phyloP scores from a whole-genome alignment of 1,140 invertebrate species.

The Melanaphis sacchari region DNA sequence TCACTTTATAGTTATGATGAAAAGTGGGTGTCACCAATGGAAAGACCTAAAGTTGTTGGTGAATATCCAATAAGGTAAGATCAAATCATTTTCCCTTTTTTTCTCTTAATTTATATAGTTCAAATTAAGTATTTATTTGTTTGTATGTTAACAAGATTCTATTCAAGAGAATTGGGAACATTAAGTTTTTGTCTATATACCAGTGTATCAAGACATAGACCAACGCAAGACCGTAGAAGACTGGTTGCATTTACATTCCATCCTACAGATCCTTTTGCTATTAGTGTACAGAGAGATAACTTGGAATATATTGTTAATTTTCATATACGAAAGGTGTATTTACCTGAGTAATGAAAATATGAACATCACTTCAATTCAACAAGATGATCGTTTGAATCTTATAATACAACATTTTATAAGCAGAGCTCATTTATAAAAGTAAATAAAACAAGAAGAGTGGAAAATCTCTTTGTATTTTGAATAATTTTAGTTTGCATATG shows the following conservation, averaged over 20 bases:
- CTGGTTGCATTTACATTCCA: conserved; percentile 98
- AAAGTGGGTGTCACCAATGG: conserved; percentile 94
- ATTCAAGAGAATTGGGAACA: conserved; percentile 85
- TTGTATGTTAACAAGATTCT: conserved; percentile 74
- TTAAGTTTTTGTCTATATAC: conserved; percentile 90
- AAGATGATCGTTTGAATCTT: background rate
- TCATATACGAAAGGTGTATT: conserved; percentile 72
- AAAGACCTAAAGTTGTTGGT: conserved; percentile 91
- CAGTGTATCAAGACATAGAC: conserved; percentile 70
- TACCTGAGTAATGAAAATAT: conserved; percentile 25
- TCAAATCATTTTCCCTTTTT: conserved; percentile 38
- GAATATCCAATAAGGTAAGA: conserved; percentile 89
- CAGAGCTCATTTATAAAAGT: background rate
- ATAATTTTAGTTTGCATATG: background rate
- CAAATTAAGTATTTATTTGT: background rate
- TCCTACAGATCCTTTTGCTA: conserved; percentile 93
- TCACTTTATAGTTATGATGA: conserved; percentile 95
- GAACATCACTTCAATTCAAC: background rate
- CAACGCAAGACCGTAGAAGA: conserved; percentile 71
- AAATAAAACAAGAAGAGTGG: background rate
- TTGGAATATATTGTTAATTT: conserved; percentile 97
- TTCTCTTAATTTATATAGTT: background rate
- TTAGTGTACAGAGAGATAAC: conserved; percentile 93
- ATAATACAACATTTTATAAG: background rate
- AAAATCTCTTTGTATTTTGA: background rate